Percentiles rank a stretch among this genome's conserved stretches.
Conservation (phyloP, 2,113 vertebrate species). For the Campylomormyrus numenius region DNA sequence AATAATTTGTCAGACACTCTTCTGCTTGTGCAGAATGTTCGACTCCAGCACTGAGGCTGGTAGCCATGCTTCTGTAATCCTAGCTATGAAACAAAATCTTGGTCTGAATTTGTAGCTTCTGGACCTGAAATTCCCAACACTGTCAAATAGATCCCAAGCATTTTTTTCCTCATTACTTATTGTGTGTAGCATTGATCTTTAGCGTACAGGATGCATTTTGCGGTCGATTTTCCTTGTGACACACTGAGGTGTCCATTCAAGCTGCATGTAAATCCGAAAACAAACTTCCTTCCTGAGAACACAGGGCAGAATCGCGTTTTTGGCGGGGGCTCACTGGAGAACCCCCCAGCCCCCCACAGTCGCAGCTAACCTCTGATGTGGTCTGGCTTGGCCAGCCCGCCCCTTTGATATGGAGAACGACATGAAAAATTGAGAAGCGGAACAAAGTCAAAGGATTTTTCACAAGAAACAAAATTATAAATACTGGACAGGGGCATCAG, state of each 20-base stretch:
- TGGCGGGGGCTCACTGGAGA: neutral
- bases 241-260: neutral
- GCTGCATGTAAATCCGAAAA: neutral
- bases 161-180: neutral
- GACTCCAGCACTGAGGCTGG: neutral
- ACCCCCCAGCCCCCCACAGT: neutral
- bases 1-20: neutral
- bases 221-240: too few relatives aligned
- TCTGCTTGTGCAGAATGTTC: neutral
- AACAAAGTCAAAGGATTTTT: conserved; percentile 3
- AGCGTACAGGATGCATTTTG: neutral
- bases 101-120: neutral
- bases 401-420: neutral
- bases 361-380: neutral
- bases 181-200: neutral
- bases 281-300: neutral
- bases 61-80: neutral
- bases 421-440: conserved; percentile 3
- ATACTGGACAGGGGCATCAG: neutral
- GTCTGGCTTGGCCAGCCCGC: neutral
- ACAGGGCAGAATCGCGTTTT: neutral
- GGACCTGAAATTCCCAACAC: neutral
- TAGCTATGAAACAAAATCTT: neutral
- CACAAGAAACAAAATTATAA: neutral
- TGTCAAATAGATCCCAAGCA: neutral